phyloP scores from a whole-genome alignment of 2,113 vertebrate species.

The Mionectes macconnelli region DNA sequence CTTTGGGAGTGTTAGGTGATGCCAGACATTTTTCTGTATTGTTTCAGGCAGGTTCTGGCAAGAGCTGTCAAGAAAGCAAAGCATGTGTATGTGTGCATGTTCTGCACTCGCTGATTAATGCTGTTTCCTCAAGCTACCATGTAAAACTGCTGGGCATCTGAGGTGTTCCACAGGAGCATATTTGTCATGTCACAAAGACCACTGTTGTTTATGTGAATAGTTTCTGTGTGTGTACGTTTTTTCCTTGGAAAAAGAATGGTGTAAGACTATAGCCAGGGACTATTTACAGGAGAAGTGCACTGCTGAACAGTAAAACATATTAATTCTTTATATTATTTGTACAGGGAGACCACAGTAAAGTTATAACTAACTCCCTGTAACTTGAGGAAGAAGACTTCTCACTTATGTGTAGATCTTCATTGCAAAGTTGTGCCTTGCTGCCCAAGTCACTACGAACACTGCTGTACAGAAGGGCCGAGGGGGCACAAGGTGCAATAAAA shows the following conservation, averaged over 20 bases:
- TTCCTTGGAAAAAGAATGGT: background rate
- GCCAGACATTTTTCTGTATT: background rate
- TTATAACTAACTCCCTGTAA: background rate
- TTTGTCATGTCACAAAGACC: background rate
- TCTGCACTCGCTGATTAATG: background rate
- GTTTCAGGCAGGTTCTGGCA: background rate
- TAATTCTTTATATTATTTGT: background rate
- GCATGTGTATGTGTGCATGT: background rate
- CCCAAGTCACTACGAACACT: background rate
- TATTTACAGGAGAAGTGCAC: background rate
- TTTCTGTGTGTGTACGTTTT: background rate
- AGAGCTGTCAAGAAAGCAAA: background rate
- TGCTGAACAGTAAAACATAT: background rate
- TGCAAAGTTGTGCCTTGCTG: background rate
- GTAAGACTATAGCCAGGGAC: background rate
- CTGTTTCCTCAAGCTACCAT: background rate
- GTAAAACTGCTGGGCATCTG: background rate
- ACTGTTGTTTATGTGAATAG: background rate
- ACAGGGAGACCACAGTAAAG: background rate
- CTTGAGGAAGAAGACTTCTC: background rate
- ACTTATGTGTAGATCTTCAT: background rate
- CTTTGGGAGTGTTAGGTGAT: background rate
- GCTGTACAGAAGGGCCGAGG: background rate
- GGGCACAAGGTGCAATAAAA: background rate
- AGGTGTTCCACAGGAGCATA: background rate